Base-by-base conservation (phyloP, 2,113 vertebrate species). In the Triplophysa rosa region DNA sequence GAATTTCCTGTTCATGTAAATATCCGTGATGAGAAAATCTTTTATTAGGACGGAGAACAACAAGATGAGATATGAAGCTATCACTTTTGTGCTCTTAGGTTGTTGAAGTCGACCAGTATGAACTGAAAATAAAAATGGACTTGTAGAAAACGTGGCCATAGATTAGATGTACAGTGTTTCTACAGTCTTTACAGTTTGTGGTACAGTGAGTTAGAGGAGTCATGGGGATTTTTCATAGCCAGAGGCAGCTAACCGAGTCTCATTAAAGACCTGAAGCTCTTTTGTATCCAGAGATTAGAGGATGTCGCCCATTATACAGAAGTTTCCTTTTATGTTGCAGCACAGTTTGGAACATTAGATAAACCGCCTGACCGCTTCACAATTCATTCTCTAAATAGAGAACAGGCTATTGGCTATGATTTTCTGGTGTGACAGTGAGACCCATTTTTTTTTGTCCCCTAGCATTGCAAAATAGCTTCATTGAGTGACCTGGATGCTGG, bases 141-240 rank as follows among this genome's bases (percentile, higher is more conserved):
- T n/a, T 40, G 54, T 66, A 59, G 69, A 84, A 70, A 77, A 81
- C 67, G 56, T 64, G 26, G 21, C 42, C 61, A 14, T 62, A 79
- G 76, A 87, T 87, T 86, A 85, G 37, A 90, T 90, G 80, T 77
- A 58, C 84, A 8, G 66, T 26, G 40, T 75, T 40, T 76, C 82
- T 77, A 58, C 84, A 8, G 63, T 33, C 45, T 75, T 40, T 76
- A 52, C 69, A 85, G 84, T 84, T 69, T 37, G 66, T 89, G 88
- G 81, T 86, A 77, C 49, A 85, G 68, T 82, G 79, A 58, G 33
- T 67, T 63, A 16, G 47, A 47, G 67, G 75, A 72, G 85, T 79
- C 80, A 82, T 80, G 75, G 78, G 52, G 74, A 73, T 82, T 86
- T 68, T 83, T 61, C 54, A 59, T 61, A 64, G 83, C 81, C 56